phyloP scores from a whole-genome alignment of 1,140 invertebrate species.

The Lanistes nyassanus region DNA sequence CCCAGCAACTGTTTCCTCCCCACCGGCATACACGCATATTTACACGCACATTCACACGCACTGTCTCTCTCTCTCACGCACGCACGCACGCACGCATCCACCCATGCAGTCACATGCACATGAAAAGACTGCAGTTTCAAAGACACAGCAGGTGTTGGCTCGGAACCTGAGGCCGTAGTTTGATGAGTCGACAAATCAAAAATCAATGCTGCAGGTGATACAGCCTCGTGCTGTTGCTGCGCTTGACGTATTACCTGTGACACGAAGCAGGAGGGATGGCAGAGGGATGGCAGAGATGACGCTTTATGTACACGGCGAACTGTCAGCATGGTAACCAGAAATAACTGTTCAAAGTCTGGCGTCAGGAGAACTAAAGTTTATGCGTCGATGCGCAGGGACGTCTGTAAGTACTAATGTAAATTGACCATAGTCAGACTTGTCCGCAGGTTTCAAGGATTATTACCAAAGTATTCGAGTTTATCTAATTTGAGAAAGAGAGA shows the following conservation, averaged over 20 bases:
- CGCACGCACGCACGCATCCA: slow-evolving; percentile 6
- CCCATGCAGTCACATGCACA: slow-evolving; percentile 1
- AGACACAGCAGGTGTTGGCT: neutral
- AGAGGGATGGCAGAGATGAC: neutral
- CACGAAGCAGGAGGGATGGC: neutral
- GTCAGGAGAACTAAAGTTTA: neutral
- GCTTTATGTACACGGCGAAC: neutral
- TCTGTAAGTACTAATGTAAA: neutral
- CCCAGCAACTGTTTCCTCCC: neutral
- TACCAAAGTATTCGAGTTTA: neutral
- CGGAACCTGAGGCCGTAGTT: neutral
- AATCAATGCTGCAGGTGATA: neutral
- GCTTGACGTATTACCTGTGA: neutral
- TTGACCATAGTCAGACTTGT: neutral
- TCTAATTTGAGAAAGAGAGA: neutral
- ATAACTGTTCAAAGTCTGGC: too few species aligned
- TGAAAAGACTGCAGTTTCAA: neutral
- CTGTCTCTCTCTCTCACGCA: too few species aligned
- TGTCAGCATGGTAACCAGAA: neutral
- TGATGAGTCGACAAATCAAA: neutral
- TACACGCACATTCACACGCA: slow-evolving; percentile 7
- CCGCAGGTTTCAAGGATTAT: neutral
- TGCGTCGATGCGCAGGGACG: neutral
- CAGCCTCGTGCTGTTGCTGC: neutral
- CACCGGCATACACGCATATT: neutral